A percentile compares a stretch with the other conserved stretches of the same genome.
Evolutionary conservation across 2,888 invertebrate species (phyloP).

Genomic region (Phalangium opilio): DNA sequence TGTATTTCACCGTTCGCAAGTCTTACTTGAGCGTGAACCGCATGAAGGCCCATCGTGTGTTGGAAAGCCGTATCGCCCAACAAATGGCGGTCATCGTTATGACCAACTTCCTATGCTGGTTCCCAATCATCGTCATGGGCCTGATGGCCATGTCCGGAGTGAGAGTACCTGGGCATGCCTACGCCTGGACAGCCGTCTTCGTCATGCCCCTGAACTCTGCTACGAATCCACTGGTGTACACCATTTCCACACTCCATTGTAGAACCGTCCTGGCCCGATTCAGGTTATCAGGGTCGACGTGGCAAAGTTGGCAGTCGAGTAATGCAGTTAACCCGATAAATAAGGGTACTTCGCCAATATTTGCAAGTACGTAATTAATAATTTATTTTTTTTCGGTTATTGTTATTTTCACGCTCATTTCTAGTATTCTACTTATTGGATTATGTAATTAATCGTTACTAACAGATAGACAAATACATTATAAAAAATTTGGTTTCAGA

Average conservation of each 20-base stretch:
- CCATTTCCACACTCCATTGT: slow-evolving; percentile 16
- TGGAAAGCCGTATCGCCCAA: slow-evolving; percentile 24
- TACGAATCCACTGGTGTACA: slow-evolving; percentile 25
- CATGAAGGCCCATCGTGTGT: slow-evolving; percentile 17
- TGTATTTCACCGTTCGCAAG: slow-evolving; percentile 24
- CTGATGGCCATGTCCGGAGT: slow-evolving; percentile 22
- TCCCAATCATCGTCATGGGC: slow-evolving; percentile 26
- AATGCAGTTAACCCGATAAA: too few species aligned
- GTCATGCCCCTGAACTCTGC: slow-evolving; percentile 26
- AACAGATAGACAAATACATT: too few species aligned
- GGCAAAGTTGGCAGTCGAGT: too few species aligned
- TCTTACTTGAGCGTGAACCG: slow-evolving; percentile 20
- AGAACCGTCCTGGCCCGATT: too few species aligned
- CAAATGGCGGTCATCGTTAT: slow-evolving; percentile 26
- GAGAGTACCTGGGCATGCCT: slow-evolving; percentile 21
- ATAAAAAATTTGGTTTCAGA: too few species aligned
- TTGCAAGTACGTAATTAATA: too few species aligned
- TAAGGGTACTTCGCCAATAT: too few species aligned
- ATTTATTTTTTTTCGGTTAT: too few species aligned
- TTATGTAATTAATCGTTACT: too few species aligned
- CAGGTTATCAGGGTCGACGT: too few species aligned
- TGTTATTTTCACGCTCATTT: too few species aligned
- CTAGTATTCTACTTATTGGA: too few species aligned
- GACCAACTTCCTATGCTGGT: slow-evolving; percentile 27
- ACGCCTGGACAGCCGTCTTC: slow-evolving; percentile 27